Conservation (phyloP, 2,888 invertebrate genomes). For the Bombylius major region DNA sequence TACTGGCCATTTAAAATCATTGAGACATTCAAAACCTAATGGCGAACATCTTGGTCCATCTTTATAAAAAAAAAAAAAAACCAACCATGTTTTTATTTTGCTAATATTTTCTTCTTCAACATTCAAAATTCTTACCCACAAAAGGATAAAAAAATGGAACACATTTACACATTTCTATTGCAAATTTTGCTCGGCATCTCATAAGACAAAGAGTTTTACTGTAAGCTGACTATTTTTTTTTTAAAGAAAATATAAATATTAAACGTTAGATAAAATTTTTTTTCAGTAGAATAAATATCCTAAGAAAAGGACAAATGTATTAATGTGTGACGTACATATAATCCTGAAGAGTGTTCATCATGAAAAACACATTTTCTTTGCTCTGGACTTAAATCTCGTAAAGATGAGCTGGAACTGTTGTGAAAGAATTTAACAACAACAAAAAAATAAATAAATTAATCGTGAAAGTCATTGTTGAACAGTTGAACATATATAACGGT, state of each 20-base stretch:
- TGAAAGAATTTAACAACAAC: no score
- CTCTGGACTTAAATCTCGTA: conserved; percentile 33
- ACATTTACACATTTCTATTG: conserved; percentile 42
- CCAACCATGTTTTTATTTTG: background rate
- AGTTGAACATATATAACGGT: no score
- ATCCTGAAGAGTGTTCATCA: conserved; percentile 36
- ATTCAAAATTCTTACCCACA: conserved; percentile 18
- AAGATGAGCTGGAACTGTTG: conserved; percentile 4
- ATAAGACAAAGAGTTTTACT: conserved; percentile 30
- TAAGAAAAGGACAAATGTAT: no score
- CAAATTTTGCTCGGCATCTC: conserved; percentile 39
- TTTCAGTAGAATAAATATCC: no score
- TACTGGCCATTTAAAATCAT: conserved; percentile 32
- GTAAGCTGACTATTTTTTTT: conserved; percentile 23
- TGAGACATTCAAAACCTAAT: conserved; percentile 29
- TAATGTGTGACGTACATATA: conserved; percentile 24
- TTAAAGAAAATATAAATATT: background rate
- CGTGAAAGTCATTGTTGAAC: no score
- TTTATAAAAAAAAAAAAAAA: conserved; percentile 5
- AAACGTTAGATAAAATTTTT: background rate
- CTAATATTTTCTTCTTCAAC: no score
- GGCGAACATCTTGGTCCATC: conserved; percentile 28
- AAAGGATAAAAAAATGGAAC: conserved; percentile 43
- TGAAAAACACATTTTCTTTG: conserved; percentile 42
- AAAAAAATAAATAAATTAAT: no score